phyloP scores from a whole-genome alignment of 2,888 invertebrate genomes.

The Timema cristinae region DNA sequence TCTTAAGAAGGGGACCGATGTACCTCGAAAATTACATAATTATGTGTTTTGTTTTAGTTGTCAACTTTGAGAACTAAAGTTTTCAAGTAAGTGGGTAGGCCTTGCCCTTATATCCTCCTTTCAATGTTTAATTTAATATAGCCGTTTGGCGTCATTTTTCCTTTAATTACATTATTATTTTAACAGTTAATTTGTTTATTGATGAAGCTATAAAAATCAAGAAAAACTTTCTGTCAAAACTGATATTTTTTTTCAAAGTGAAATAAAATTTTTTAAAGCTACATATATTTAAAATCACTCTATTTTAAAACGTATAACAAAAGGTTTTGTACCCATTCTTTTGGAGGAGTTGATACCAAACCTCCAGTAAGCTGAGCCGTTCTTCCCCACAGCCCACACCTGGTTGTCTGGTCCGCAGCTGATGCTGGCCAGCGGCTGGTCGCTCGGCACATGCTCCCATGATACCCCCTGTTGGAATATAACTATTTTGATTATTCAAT shows the following conservation, averaged over 20 bases:
- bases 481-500: slow-evolving; percentile 22
- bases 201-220: not conserved
- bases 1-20: not conserved
- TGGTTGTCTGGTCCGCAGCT: slow-evolving; percentile 63
- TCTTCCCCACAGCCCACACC: slow-evolving; percentile 83
- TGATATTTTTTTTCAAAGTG: not conserved
- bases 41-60: not conserved
- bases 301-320: not conserved
- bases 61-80: too few relatives aligned
- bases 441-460: slow-evolving; percentile 79
- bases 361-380: slow-evolving; percentile 80
- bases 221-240: not conserved
- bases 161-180: too few relatives aligned
- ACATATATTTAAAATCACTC: not conserved
- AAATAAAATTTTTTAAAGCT: not conserved
- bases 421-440: slow-evolving; percentile 72
- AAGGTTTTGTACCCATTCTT: slow-evolving; percentile 49
- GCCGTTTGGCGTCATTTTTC: too few relatives aligned
- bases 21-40: not conserved
- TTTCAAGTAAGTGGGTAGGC: too few relatives aligned
- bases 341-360: slow-evolving; percentile 66
- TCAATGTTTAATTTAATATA: too few relatives aligned
- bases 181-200: too few relatives aligned
- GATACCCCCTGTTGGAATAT: slow-evolving; percentile 56
- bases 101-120: too few relatives aligned